Evolutionary conservation across 2,113 vertebrate genomes (phyloP), one percentile per base, ranked within the genome.

Genomic region (Perca fluviatilis): DNA sequence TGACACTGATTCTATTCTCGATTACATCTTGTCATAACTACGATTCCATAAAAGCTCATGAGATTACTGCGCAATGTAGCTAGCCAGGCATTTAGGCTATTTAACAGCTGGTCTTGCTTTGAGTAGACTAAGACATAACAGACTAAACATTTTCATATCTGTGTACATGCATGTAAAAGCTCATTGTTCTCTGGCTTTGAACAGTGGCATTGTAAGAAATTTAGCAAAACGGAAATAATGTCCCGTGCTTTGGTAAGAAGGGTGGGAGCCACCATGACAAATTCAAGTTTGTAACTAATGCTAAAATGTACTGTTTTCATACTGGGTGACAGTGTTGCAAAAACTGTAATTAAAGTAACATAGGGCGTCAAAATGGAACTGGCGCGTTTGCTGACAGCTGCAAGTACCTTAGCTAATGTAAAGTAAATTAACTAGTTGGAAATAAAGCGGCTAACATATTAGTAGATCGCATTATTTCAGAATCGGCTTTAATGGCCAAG

Each of bases 191-290:
- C n/a, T 12, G 58, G 47, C 68, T 72, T 74, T 88, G 49, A 81
- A 63, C 40, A 23, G 76, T 19, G 67, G 68, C 77, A 76, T 73
- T 88, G 74, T 85, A 72, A 56, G 54, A 56, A 46, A 82, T 77
- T 58, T 79, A 7, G 51, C 82, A 77, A 70, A 88, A 88, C 86
- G 88, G 91, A 93, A 93, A 94, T 77, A 65, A 85, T 80, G 76
- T 69, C 70, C 66, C 58, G 63, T 88, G 83, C 56, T 70, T 65
- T 74, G 51, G 18, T 51, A 57, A 69, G 67, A 61, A 73, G 65
- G 71, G 83, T 72, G 46, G 21, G 57, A 75, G 64, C 62, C 50
- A 60, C 65, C 47, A 56, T 62, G 77, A 75, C 60, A 40, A 27
- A 75, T 71, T 43, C 33, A 84, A 83, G 80, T 84, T 84, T 49